phyloP scores from a whole-genome alignment of 1,140 invertebrate species.

The Eufriesea mexicana region DNA sequence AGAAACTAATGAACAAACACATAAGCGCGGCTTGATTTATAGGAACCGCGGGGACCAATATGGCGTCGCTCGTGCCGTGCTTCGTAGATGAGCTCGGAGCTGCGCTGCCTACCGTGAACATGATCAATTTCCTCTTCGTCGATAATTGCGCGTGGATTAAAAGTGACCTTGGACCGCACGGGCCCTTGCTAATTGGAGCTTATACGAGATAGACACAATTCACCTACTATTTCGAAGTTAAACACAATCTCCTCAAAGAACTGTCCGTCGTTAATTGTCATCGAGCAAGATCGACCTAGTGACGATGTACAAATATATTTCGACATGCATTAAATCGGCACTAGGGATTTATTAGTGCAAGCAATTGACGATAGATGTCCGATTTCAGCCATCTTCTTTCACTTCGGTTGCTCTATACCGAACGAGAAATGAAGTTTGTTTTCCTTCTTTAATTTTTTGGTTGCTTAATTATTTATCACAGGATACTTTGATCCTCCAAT shows the following conservation, averaged over 20 bases:
- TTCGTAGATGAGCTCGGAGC: slow-evolving; percentile 22
- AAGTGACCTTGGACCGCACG: background rate
- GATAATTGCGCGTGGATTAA: slow-evolving; percentile 3
- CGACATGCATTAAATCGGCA: too few relatives aligned
- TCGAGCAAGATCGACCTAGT: too few relatives aligned
- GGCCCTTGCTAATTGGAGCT: too few relatives aligned
- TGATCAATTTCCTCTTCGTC: slow-evolving; percentile 25
- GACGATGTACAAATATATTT: too few relatives aligned
- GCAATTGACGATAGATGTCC: background rate
- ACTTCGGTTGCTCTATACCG: background rate
- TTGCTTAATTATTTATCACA: too few relatives aligned
- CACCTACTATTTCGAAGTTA: too few relatives aligned
- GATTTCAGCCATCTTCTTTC: background rate
- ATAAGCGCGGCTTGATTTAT: slow-evolving; percentile 64
- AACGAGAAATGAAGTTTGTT: background rate
- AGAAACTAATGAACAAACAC: slow-evolving; percentile 65
- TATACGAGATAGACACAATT: too few relatives aligned
- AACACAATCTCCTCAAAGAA: too few relatives aligned
- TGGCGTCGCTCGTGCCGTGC: slow-evolving; percentile 17
- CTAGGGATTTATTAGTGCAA: too few relatives aligned
- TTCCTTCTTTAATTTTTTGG: background rate
- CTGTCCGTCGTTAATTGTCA: too few relatives aligned
- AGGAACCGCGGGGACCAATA: slow-evolving; percentile 35
- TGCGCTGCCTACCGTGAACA: slow-evolving; percentile 1
- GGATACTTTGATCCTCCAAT: too few relatives aligned